A percentile compares a stretch with the other conserved stretches of the same genome.
phyloP scores from a whole-genome alignment of 2,797 vertebrate species.

The Botia kubotai region DNA sequence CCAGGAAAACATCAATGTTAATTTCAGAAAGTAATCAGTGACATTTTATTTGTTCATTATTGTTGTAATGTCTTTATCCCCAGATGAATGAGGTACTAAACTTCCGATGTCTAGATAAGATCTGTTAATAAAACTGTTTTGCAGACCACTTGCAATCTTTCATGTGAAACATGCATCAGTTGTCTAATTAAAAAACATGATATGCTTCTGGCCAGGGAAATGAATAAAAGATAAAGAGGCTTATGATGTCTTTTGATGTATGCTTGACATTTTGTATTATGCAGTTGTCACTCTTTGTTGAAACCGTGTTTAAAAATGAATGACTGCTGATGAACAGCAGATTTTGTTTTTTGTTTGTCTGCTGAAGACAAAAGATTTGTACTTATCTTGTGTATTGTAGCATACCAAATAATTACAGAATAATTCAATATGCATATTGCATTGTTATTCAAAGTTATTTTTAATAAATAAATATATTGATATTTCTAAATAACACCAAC shows the following conservation, averaged over 20 bases:
- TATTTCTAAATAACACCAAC: constrained; percentile 49
- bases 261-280: constrained; percentile 28
- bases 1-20: constrained; percentile 3
- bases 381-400: constrained; percentile 56
- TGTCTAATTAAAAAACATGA: not conserved
- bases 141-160: not conserved
- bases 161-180: constrained; percentile 5
- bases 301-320: constrained; percentile 19
- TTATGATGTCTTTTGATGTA: constrained; percentile 38
- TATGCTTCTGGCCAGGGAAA: not conserved
- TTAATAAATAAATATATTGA: constrained; percentile 70
- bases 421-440: constrained; percentile 66
- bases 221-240: constrained; percentile 8
- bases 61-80: not conserved
- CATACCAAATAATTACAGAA: constrained; percentile 57
- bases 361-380: constrained; percentile 42
- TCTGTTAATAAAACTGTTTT: not conserved
- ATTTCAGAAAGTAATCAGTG: constrained; percentile 1
- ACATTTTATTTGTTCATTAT: not conserved
- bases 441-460: constrained; percentile 72
- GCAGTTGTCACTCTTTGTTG: constrained; percentile 39
- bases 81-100: constrained; percentile 32
- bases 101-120: constrained; percentile 4
- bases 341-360: constrained; percentile 39
- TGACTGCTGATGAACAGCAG: constrained; percentile 54